phyloP scores from a whole-genome alignment of 2,888 invertebrate genomes.

The Pimpla rufipes region DNA sequence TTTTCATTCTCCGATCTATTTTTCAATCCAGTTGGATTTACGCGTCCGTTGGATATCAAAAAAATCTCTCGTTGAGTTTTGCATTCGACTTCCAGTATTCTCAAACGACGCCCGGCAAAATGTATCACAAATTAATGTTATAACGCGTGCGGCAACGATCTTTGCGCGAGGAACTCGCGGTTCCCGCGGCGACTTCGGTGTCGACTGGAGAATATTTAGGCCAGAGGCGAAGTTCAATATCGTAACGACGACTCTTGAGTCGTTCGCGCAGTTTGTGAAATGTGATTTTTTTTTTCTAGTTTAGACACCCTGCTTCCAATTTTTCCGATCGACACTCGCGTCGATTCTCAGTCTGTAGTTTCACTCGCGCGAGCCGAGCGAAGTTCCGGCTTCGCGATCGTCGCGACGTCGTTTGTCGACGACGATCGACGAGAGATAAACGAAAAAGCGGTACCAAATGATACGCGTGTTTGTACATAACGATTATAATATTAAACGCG shows the following conservation, averaged over 20 bases:
- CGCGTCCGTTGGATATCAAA: too few relatives aligned
- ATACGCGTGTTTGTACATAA: constrained; percentile 72
- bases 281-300: constrained; percentile 25
- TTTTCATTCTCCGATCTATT: too few relatives aligned
- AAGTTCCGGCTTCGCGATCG: constrained; percentile 25
- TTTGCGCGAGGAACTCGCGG: not conserved
- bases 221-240: constrained; percentile 16
- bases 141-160: not conserved
- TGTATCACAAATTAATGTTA: constrained; percentile 33
- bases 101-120: not conserved
- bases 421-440: constrained; percentile 26
- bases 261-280: constrained; percentile 11
- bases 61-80: not conserved
- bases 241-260: constrained; percentile 8
- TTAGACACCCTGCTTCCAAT: not conserved
- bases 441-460: constrained; percentile 70
- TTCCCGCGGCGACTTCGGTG: constrained; percentile 1
- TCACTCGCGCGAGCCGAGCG: constrained; percentile 1
- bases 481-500: constrained; percentile 55
- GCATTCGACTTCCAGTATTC: not conserved
- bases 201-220: constrained; percentile 24
- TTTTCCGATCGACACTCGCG: constrained; percentile 32
- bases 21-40: too few relatives aligned
- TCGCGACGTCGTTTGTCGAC: constrained; percentile 38
- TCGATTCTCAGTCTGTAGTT: constrained; percentile 13